Base-by-base conservation (phyloP, 2,797 vertebrate genomes). In the Danio kyathit region DNA sequence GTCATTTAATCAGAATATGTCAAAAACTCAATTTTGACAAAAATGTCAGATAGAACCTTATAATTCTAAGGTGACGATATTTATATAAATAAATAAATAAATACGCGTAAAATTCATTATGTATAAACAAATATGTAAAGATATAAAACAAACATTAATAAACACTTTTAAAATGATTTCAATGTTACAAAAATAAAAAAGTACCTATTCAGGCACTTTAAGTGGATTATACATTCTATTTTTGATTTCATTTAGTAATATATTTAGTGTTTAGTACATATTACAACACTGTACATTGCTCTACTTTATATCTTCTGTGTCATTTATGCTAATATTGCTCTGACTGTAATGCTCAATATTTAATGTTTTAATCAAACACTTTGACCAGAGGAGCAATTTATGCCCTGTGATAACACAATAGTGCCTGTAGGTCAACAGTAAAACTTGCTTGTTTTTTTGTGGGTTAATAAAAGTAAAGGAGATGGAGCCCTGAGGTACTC, bases 381-480 rank as follows among this genome's bases (percentile, higher is more conserved):
- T 29, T 48, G 11, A 14, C 12, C 21, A 74, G 46, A 19, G 46
- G 11, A 19, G 10, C n/a, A 10, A 17, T 51, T 64, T 43, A 64
- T 75, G 59, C 40, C 29, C 46, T 19, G 29, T 14, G n/a, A 7
- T 48, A 48, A 12, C 46, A 48, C 29, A 29, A 74, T 60, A 12
- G 40, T 46, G 74, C 40, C 46, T 65, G 38, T 19, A 56, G 61
- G 13, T 66, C 44, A 10, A 38, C 64, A 48, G 67, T 66, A 46
- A 46, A 76, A 12, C 6, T 49, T 10, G 21, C 38, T 59, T 77
- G 64, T 57, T 67, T 69, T 69, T 29, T 40, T 56, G 13, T 38
- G 64, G 52, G 52, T 69, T 78, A 49, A 67, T 69, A 59, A 49
- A 76, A 76, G 51, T 51, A 40, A 17, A 13, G 16, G 46, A 12